phyloP scores from a whole-genome alignment of 2,888 invertebrate species.

The Omphaloscelis lunosa region DNA sequence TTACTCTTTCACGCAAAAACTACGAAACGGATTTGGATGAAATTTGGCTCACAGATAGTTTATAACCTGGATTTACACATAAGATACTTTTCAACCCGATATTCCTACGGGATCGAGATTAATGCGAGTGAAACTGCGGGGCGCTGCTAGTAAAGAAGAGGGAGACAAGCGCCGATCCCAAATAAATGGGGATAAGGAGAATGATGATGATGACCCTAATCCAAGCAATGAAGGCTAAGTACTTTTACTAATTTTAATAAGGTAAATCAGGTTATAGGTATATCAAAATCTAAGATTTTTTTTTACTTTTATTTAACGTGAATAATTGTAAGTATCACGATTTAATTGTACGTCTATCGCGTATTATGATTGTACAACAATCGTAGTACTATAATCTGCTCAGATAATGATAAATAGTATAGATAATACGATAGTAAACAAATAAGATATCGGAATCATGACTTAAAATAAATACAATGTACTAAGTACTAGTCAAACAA shows the following conservation, averaged over 20 bases:
- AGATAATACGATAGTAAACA: constrained; percentile 49
- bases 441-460: constrained; percentile 33
- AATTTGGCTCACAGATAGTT: no score
- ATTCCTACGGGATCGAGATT: no score
- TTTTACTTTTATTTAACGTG: not conserved
- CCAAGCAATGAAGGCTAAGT: not conserved
- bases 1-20: no score
- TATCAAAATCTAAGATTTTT: not conserved
- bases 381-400: constrained; percentile 26
- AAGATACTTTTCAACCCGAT: no score
- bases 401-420: constrained; percentile 29
- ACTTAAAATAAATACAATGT: constrained; percentile 30
- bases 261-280: not conserved
- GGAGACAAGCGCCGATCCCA: not conserved
- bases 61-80: no score
- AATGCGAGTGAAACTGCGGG: no score
- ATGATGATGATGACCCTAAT: not conserved
- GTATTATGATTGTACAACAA: not conserved
- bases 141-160: no score
- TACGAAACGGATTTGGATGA: no score
- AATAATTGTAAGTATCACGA: not conserved
- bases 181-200: not conserved
- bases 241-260: not conserved
- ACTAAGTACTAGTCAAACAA: not conserved
- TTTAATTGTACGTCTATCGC: no score